These are phyloP conservation scores for Saccostrea echinata DNA, from an alignment of 1,140 invertebrate species.

Conservation along the genomic window DNA sequence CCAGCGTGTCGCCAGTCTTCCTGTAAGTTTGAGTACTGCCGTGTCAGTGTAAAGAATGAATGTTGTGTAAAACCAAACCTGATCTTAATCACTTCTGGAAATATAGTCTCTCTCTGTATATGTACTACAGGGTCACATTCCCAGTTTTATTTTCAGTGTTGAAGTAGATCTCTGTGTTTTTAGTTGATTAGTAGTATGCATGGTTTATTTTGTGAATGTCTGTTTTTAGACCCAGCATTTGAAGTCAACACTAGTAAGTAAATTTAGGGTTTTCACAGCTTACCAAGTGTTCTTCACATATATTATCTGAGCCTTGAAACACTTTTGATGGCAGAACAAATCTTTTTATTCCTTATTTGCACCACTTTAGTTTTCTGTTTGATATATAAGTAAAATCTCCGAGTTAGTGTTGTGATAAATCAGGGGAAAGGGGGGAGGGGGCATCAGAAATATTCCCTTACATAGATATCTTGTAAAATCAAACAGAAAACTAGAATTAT, in stretches of 20 bases:
- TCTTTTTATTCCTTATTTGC: background rate
- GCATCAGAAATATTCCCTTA: too few relatives aligned
- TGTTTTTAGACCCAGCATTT: constrained; percentile 34
- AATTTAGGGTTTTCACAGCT: background rate
- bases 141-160: background rate
- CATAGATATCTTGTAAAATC: background rate
- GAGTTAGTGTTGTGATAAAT: too few relatives aligned
- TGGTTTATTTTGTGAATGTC: constrained; percentile 36
- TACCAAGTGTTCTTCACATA: background rate
- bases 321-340: background rate
- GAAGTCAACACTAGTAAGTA: constrained; percentile 27
- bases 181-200: background rate
- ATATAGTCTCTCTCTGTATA: background rate
- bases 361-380: constrained; percentile 2
- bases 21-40: background rate
- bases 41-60: background rate
- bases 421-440: too few relatives aligned
- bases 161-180: background rate
- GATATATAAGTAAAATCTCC: background rate
- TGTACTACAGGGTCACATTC: background rate
- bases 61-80: background rate
- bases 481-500: background rate
- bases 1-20: background rate
- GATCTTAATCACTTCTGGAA: background rate
- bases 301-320: background rate